These are phyloP conservation scores for Limnothrissa miodon DNA, from an alignment of 2,113 vertebrate genomes.

Conservation along the genomic window DNA sequence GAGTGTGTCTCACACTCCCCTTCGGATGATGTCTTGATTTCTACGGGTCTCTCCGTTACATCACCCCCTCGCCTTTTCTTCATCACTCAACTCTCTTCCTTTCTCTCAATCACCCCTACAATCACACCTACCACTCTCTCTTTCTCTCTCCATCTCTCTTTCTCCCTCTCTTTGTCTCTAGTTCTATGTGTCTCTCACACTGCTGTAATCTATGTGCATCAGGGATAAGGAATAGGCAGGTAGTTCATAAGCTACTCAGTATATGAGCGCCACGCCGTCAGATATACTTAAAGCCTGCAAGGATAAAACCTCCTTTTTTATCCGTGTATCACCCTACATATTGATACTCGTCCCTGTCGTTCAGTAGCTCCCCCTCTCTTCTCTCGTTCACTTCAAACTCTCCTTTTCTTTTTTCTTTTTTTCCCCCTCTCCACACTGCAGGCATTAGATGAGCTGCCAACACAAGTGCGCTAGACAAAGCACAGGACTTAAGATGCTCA, in stretches of 20 bases:
- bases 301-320: conserved; percentile 31
- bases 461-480: conserved; percentile 33
- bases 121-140: conserved; percentile 23
- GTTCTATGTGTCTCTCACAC: not conserved
- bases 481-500: conserved; percentile 22
- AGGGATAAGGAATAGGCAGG: conserved; percentile 25
- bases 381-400: not conserved
- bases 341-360: conserved; percentile 26
- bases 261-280: conserved; percentile 43
- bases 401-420: not conserved
- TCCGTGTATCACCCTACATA: conserved; percentile 30
- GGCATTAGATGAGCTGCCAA: conserved; percentile 37
- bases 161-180: not conserved
- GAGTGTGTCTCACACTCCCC: not conserved
- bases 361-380: conserved; percentile 15
- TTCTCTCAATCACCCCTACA: not conserved
- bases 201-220: conserved; percentile 36
- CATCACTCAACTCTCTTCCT: not conserved
- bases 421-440: not conserved
- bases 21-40: conserved; percentile 37
- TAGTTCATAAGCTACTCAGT: conserved; percentile 47
- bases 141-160: conserved; percentile 30
- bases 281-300: conserved; percentile 45
- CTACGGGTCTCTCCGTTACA: conserved; percentile 20
- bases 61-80: conserved; percentile 8